phyloP scores from a whole-genome alignment of 2,888 invertebrate genomes.

The Apamea monoglypha region DNA sequence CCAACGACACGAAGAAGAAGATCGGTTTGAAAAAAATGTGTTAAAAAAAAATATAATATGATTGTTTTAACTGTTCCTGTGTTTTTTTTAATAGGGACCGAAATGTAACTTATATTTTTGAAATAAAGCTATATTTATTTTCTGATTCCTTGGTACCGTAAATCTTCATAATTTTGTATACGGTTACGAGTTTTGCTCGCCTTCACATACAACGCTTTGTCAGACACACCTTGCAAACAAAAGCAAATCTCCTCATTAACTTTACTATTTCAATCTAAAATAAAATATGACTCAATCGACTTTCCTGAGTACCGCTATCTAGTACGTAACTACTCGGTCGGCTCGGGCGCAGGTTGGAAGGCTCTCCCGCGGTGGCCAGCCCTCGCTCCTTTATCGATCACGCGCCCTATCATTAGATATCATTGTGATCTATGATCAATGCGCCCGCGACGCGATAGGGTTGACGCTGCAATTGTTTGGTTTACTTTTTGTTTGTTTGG shows the following conservation, averaged over 20 bases:
- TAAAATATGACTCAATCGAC: conserved; percentile 38
- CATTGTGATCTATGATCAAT: conserved; percentile 89
- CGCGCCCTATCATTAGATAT: conserved; percentile 88
- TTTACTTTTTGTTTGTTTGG: not conserved
- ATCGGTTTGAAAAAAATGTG: no score
- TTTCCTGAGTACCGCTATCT: conserved; percentile 34
- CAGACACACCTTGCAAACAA: conserved; percentile 1
- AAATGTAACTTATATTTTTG: not conserved
- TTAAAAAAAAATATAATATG: not conserved
- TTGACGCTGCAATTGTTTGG: conserved; percentile 57
- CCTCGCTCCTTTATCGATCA: conserved; percentile 84
- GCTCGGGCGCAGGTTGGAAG: conserved; percentile 69
- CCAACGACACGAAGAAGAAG: no score
- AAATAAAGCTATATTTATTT: not conserved
- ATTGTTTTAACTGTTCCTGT: not conserved
- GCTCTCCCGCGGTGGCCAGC: conserved; percentile 84
- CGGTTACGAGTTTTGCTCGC: not conserved
- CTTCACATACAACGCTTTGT: not conserved
- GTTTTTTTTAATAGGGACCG: not conserved
- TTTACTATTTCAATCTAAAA: conserved; percentile 17
- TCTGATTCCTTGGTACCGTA: not conserved
- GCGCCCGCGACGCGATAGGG: conserved; percentile 74
- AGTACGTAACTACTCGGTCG: conserved; percentile 35
- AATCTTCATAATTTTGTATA: not conserved
- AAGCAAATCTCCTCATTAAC: not conserved